Conservation (phyloP, 2,113 vertebrate species). For the Hoplias malabaricus region DNA sequence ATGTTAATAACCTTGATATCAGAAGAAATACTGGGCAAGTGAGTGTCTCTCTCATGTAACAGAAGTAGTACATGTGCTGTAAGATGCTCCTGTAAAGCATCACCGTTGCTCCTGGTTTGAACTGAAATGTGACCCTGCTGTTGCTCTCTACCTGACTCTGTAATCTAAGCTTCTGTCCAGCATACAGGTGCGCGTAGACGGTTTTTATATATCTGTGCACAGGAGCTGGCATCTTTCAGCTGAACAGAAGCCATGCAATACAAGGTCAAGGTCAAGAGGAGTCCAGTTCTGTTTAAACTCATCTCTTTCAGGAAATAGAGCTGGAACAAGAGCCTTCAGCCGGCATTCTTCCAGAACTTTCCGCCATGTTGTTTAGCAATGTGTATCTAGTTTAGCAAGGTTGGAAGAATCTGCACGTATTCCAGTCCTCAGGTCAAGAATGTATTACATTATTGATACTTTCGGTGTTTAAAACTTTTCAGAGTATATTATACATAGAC, state of each 20-base stretch:
- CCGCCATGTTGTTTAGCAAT: neutral
- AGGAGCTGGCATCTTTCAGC: neutral
- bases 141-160: slow-evolving; percentile 8
- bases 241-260: neutral
- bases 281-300: neutral
- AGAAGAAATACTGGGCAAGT: too few relatives aligned
- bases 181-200: neutral
- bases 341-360: neutral
- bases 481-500: too few relatives aligned
- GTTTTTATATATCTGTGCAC: slow-evolving; percentile 19
- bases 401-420: too few relatives aligned
- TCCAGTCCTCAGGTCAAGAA: too few relatives aligned
- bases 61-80: neutral
- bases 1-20: too few relatives aligned
- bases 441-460: too few relatives aligned
- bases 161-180: slow-evolving; percentile 12
- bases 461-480: too few relatives aligned
- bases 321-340: neutral
- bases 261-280: slow-evolving; percentile 9
- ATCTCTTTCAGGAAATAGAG: neutral
- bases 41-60: neutral
- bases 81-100: slow-evolving; percentile 2
- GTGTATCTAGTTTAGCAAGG: too few relatives aligned
- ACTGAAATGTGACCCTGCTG: slow-evolving; percentile 8
- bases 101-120: neutral